Evolutionary conservation across 1,140 invertebrate species (phyloP).

Genomic region (Dermatophagoides farinae): DNA sequence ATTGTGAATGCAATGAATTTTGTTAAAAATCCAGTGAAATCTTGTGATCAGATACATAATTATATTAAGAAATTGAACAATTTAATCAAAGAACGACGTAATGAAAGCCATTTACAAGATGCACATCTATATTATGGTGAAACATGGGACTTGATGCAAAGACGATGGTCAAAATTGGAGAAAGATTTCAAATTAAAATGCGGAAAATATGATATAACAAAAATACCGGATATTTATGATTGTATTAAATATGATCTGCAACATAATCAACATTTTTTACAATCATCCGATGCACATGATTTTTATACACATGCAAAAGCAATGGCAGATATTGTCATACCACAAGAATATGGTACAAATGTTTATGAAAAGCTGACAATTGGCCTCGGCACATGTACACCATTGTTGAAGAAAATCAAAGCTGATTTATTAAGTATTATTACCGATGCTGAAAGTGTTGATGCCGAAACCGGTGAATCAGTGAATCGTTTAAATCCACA

Average conservation of each 20-base stretch:
- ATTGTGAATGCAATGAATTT: constrained; percentile 47
- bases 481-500: constrained; percentile 87
- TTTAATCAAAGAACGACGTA: constrained; percentile 54
- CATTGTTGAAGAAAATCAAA: constrained; percentile 82
- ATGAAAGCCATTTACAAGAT: constrained; percentile 42
- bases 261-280: constrained; percentile 84
- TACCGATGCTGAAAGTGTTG: constrained; percentile 35
- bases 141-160: constrained; percentile 93
- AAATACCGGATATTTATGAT: constrained; percentile 98
- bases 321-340: constrained; percentile 91
- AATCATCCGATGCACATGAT: constrained; percentile 83
- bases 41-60: constrained; percentile 68
- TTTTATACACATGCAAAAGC: constrained; percentile 86
- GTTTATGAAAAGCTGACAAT: constrained; percentile 88
- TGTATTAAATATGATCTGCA: constrained; percentile 98
- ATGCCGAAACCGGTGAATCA: constrained; percentile 40
- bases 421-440: constrained; percentile 85
- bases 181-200: constrained; percentile 88
- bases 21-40: constrained; percentile 84
- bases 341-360: constrained; percentile 95
- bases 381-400: constrained; percentile 89
- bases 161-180: constrained; percentile 94
- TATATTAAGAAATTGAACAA: constrained; percentile 66
- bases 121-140: constrained; percentile 88
- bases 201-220: constrained; percentile 83